These are phyloP conservation scores for Malurus melanocephalus DNA, from an alignment of 2,113 vertebrate genomes.

Conservation along the genomic window DNA sequence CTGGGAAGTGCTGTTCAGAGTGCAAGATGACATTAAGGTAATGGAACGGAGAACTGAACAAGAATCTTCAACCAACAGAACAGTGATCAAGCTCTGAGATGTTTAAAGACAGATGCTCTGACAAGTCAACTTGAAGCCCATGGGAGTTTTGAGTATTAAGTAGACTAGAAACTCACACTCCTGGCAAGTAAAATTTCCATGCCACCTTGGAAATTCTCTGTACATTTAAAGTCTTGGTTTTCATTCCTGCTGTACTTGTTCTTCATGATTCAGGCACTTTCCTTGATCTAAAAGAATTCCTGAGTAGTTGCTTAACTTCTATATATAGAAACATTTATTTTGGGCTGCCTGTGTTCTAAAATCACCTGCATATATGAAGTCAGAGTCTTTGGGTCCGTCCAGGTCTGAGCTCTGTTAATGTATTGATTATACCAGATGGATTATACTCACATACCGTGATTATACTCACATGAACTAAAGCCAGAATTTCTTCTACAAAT, in stretches of 20 bases:
- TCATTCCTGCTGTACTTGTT: not conserved
- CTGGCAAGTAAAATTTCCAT: not conserved
- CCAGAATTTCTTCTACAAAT: not conserved
- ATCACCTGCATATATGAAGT: not conserved
- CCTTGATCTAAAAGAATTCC: not conserved
- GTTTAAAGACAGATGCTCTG: not conserved
- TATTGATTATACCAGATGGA: not conserved
- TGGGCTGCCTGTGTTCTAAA: not conserved
- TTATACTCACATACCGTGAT: too few species aligned
- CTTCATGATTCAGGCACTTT: not conserved
- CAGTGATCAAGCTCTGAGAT: not conserved
- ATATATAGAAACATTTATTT: not conserved
- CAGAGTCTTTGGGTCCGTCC: not conserved
- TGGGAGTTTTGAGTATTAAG: not conserved
- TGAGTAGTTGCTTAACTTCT: not conserved
- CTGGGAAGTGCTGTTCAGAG: slow-evolving; percentile 95
- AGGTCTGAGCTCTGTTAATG: not conserved
- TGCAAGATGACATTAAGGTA: slow-evolving; percentile 98
- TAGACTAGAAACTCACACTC: not conserved
- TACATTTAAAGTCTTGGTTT: not conserved
- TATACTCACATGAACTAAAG: not conserved
- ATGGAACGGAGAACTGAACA: not conserved
- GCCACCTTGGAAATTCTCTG: not conserved
- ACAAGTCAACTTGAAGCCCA: not conserved
- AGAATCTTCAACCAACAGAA: not conserved